phyloP scores from a whole-genome alignment of 1,140 invertebrate genomes.

The Triops cancriformis region DNA sequence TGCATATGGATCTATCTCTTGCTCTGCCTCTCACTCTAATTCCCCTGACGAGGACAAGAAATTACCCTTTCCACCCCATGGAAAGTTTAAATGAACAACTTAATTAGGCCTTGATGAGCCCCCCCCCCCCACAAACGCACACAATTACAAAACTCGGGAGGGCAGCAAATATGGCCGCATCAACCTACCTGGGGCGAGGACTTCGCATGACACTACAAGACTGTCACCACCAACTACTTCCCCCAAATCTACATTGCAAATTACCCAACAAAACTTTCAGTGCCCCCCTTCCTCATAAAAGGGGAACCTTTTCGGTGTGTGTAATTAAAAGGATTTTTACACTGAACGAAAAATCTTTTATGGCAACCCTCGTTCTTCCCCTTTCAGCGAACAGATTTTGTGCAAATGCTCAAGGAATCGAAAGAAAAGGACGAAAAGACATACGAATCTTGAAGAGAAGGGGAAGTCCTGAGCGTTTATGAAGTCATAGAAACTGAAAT shows the following conservation, averaged over 20 bases:
- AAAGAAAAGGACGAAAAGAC: no score
- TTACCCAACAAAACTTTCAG: not conserved
- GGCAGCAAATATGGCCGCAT: not conserved
- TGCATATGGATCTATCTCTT: not conserved
- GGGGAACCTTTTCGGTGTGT: not conserved
- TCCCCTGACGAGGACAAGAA: not conserved
- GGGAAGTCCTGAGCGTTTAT: not conserved
- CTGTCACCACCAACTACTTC: no score
- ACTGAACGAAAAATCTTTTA: not conserved
- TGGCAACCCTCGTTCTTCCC: no score
- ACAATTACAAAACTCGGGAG: not conserved
- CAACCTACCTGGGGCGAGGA: not conserved
- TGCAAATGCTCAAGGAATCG: no score
- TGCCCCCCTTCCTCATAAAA: no score
- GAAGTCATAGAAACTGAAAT: not conserved
- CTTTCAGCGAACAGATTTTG: no score
- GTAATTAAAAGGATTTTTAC: conserved; percentile 6
- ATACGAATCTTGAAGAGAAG: no score
- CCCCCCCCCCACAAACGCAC: not conserved
- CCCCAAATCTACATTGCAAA: not conserved
- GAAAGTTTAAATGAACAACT: conserved; percentile 4
- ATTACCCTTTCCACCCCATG: no score
- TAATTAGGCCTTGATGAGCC: conserved; percentile 13
- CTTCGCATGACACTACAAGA: not conserved
- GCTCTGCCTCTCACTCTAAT: not conserved